Evolutionary conservation across 2,113 vertebrate genomes (phyloP), one percentile per base, ranked within the genome.

Genomic region (Microcebus ravelobensis): DNA sequence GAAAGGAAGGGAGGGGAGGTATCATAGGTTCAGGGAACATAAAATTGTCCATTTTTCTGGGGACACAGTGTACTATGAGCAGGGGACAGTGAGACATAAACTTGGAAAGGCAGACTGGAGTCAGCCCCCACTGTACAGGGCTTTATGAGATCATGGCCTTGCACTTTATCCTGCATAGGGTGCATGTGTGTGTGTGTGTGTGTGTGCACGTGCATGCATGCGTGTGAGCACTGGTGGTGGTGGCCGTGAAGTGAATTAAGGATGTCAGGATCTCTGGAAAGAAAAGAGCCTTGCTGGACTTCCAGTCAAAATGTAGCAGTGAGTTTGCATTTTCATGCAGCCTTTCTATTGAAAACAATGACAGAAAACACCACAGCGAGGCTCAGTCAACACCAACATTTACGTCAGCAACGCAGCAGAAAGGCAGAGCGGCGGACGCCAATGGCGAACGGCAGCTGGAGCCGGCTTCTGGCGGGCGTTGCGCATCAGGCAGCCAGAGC

Each of bases 121-220:
- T 14, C 50, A 83, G 31, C 8, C 39, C n/a, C 27, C 34, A 13
- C 0, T 11, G 14, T 17, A 5, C 14, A 52, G 45, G 76, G 83
- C 39, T 52, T 20, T 71, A 70, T 3, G 42, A 71, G 25, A 50
- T 48, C n/a, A 3, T 27, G 42, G 25, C 42, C 48, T 57, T 39
- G 1, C 18, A 8, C 2, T 48, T 13, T 52, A 4, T 25, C 45
- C 27, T 91, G 29, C 5, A 1, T 25, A 6, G 3, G 52, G 0
- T 52, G 48, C 48, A 48, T 10, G 48, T 48, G 31, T 45, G 59
- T 34, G 80, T 57, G 20, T 1, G 7, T 21, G 6, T 45, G 27
- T 6, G 42, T 42, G 42, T 1, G 42, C 42, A 20, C 0, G 15
- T 34, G 59, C 34, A 39, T 8, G 25, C 9, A 8, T 8, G 29